Conservation (phyloP, 2,113 vertebrate genomes). For the Azemiops feae region DNA sequence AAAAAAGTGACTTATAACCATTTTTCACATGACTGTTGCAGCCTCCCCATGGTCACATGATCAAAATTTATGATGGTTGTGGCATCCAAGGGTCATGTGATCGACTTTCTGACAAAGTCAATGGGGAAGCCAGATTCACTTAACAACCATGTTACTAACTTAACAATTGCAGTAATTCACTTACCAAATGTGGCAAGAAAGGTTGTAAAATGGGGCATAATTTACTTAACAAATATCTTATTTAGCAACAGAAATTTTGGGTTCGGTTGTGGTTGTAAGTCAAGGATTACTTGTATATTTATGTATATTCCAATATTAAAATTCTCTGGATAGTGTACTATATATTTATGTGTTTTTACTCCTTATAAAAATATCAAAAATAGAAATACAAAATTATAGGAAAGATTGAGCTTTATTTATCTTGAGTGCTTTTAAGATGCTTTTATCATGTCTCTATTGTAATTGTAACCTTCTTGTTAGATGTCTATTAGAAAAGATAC, state of each 20-base stretch:
- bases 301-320: neutral
- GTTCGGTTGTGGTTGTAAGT: neutral
- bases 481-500: neutral
- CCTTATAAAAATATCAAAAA: neutral
- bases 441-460: neutral
- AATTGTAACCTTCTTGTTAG: neutral
- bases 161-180: neutral
- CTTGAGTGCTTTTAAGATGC: neutral
- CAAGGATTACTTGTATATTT: neutral
- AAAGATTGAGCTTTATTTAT: neutral
- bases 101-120: neutral
- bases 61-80: neutral
- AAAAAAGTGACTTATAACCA: neutral
- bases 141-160: neutral
- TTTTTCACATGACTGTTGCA: neutral
- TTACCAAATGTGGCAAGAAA: neutral
- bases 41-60: neutral
- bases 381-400: neutral
- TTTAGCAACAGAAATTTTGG: neutral
- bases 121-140: neutral
- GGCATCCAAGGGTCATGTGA: neutral
- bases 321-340: neutral
- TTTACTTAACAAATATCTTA: neutral
- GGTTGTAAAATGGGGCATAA: neutral
- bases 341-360: neutral